Base-by-base conservation (phyloP, 1,140 invertebrate genomes). In the Drosophila bocqueti region DNA sequence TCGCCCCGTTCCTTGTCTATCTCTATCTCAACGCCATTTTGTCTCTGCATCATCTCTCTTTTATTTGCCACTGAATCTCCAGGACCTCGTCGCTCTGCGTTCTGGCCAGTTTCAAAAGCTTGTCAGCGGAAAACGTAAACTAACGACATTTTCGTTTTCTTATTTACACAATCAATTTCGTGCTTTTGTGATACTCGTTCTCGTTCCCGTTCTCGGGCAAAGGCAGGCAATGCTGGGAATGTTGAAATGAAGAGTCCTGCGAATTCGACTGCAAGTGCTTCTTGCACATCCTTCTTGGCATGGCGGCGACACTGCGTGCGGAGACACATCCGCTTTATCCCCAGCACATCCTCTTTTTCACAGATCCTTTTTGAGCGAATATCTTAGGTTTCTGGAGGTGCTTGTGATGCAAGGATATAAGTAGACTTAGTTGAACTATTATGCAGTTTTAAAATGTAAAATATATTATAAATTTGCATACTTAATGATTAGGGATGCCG, bases 141-240 rank as follows among this genome's bases (percentile, higher is more conserved):
- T 89, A 89, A 89, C 84, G 84, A 84, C 84, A 84, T 90, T 90
- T 90, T 90, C 85, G 81, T 79, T 84, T 79, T 85, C 84, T 89
- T 89, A 89, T 89, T 89, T 89, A 89, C 84, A 90, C 84, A 89
- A 90, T 89, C 84, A 89, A 89, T 89, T 89, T 90, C 57, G 78
- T 57, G 83, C 83, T 85, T 86, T 79, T 84, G 78, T 81, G 77
- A 89, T 83, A 78, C 76, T 67, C 63, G 76, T 83, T 46, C 45
- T 29, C 60, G 65, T 83, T 18, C 42, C 18, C 63, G 72, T 83
- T 66, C 73, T 67, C 40, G 62, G 62, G 64, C 79, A 69, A 83
- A 62, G 81, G 67, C 77, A 59, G 79, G 66, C 77, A 40, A 57
- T 57, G 54, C 54, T 40, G 81, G 43, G 73, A 80, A 62, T 64